These are phyloP conservation scores for Xiphophorus hellerii DNA, from an alignment of 2,113 vertebrate species.

Conservation along the genomic window DNA sequence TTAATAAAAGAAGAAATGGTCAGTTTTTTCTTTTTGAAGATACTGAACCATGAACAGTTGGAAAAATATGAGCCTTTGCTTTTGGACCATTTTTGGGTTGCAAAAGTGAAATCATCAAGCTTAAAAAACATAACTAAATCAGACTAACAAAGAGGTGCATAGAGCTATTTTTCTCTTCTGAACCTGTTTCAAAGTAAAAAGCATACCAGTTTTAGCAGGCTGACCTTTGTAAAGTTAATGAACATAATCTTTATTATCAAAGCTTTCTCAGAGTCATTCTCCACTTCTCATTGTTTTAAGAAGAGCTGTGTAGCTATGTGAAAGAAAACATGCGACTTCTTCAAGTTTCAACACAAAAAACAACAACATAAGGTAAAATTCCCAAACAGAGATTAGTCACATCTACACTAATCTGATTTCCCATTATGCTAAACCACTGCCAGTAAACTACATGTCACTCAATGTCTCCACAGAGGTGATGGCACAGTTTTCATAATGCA, in stretches of 20 bases:
- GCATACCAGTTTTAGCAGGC: background rate
- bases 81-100: background rate
- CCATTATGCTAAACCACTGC: background rate
- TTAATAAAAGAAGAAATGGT: slow-evolving; percentile 12
- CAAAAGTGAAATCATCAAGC: background rate
- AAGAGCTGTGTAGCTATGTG: background rate
- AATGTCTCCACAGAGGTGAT: background rate
- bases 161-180: no score
- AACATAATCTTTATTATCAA: background rate
- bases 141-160: no score
- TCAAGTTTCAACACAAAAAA: background rate
- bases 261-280: background rate
- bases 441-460: background rate
- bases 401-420: background rate
- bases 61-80: no score
- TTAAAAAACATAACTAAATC: background rate
- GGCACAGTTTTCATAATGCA: background rate
- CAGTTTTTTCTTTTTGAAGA: slow-evolving; percentile 32
- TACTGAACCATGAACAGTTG: background rate
- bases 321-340: background rate
- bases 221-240: background rate
- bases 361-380: background rate
- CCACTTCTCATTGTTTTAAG: no score
- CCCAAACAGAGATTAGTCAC: background rate
- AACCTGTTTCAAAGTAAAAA: background rate